phyloP scores from a whole-genome alignment of 2,888 invertebrate species.

The Cephus pygmeus region DNA sequence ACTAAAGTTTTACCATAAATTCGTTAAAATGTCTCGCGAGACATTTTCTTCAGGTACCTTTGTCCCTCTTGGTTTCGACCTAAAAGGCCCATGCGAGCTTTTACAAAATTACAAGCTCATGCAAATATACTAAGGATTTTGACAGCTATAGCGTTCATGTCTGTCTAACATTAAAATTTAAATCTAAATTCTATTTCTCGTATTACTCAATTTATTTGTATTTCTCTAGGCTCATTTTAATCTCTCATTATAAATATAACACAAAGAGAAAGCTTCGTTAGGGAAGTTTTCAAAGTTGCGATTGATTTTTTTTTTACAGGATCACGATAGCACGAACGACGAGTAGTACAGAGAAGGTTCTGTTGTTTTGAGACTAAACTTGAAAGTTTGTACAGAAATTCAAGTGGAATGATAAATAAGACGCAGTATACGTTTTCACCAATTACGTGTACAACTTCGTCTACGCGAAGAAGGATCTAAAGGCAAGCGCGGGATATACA shows the following conservation, averaged over 20 bases:
- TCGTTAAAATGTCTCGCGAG: conserved; percentile 19
- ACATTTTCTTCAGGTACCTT: conserved; percentile 11
- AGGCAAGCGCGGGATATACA: background rate
- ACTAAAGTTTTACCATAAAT: conserved; percentile 20
- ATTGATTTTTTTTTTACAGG: background rate
- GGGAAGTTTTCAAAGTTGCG: background rate
- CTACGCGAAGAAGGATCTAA: background rate
- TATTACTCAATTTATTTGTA: background rate
- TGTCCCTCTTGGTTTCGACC: conserved; percentile 11
- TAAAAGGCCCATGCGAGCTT: background rate
- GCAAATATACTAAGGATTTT: background rate
- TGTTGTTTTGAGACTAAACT: background rate
- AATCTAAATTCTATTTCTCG: background rate
- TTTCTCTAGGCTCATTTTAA: background rate
- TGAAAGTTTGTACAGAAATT: background rate
- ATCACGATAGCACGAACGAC: background rate
- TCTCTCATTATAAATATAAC: background rate
- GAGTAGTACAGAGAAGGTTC: background rate
- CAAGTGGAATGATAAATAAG: background rate
- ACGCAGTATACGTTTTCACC: background rate
- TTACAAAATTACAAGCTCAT: background rate
- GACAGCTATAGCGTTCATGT: background rate
- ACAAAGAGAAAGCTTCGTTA: background rate
- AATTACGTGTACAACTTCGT: background rate
- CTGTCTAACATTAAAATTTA: background rate